Conservation (phyloP, 1,140 invertebrate genomes). For the Bicyclus anynana region DNA sequence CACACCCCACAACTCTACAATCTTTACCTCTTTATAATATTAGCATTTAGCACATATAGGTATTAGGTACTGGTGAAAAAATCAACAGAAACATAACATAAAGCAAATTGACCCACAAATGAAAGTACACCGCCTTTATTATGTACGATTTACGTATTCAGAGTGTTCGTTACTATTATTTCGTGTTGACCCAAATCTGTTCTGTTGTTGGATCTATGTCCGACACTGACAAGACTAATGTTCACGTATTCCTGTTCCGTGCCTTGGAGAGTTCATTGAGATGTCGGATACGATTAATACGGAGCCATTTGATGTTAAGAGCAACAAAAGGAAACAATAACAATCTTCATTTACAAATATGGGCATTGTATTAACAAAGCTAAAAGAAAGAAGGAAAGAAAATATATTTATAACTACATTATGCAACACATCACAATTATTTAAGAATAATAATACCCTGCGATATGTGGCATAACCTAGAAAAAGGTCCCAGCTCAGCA, state of each 20-base stretch:
- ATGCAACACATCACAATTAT: no score
- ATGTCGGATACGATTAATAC: neutral
- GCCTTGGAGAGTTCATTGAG: neutral
- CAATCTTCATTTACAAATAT: no score
- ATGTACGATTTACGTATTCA: constrained; percentile 2
- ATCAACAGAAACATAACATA: neutral
- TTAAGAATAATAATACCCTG: no score
- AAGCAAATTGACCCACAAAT: neutral
- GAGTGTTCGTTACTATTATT: neutral
- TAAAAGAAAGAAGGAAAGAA: no score
- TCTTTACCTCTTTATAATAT: no score
- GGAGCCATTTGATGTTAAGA: neutral
- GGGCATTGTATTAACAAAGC: no score
- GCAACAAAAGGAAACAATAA: neutral
- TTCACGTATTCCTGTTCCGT: constrained; percentile 5
- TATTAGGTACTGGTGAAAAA: no score
- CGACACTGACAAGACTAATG: constrained; percentile 10
- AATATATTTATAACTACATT: no score
- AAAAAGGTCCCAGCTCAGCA: no score
- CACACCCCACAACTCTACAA: no score
- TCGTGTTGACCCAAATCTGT: constrained; percentile 9
- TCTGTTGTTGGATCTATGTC: constrained; percentile 1
- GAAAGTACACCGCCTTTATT: neutral
- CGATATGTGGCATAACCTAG: no score
- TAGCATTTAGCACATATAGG: no score